These are phyloP conservation scores for Prunella fulvescens DNA, from an alignment of 2,113 vertebrate genomes.

Conservation along the genomic window DNA sequence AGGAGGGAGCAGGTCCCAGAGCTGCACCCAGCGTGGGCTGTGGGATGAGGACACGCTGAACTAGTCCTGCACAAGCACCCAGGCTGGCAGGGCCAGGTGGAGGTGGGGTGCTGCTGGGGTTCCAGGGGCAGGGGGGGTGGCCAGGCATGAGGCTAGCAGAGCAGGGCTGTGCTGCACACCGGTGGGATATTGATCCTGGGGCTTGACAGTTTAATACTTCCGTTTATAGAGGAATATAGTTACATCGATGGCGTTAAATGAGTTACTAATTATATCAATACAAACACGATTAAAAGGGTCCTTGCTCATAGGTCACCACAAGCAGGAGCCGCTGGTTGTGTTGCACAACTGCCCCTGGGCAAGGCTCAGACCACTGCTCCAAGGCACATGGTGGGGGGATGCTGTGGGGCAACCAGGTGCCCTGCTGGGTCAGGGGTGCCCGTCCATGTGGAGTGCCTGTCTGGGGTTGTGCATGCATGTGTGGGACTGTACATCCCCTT, in stretches of 20 bases:
- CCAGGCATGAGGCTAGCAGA: fast-evolving
- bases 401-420: neutral
- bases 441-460: fast-evolving
- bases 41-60: no score
- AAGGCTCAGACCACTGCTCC: neutral
- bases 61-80: neutral
- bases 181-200: neutral
- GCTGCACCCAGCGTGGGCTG: neutral
- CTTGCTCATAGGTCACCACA: conserved; percentile 58
- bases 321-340: neutral
- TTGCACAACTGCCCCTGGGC: conserved; percentile 25
- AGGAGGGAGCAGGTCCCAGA: neutral
- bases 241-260: conserved; percentile 69
- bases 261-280: conserved; percentile 75
- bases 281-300: conserved; percentile 70
- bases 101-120: neutral
- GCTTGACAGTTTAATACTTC: conserved; percentile 70
- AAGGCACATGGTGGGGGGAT: fast-evolving
- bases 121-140: neutral
- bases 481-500: fast-evolving
- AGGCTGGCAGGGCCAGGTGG: fast-evolving
- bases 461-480: neutral
- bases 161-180: fast-evolving
- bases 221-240: conserved; percentile 72
- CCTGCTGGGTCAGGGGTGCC: fast-evolving